phyloP scores from a whole-genome alignment of 2,888 invertebrate species.

The Thelaira solivaga region DNA sequence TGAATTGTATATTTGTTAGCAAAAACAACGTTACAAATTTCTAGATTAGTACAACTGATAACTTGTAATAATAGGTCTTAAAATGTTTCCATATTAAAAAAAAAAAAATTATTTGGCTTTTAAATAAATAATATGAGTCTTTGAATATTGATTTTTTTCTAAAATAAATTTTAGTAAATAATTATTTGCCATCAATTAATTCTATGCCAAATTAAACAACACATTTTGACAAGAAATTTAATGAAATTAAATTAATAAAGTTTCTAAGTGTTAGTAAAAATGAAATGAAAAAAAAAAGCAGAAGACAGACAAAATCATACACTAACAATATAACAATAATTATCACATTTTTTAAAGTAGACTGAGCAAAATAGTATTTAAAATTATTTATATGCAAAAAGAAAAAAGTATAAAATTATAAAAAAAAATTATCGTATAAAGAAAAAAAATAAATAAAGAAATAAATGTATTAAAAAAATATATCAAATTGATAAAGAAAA shows the following conservation, averaged over 20 bases:
- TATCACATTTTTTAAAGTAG: slow-evolving; percentile 67
- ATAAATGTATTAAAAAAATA: slow-evolving; percentile 48
- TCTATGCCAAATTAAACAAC: not conserved
- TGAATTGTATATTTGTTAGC: too few species aligned
- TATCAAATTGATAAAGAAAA: slow-evolving; percentile 16
- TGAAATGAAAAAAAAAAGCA: not conserved
- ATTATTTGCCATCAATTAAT: not conserved
- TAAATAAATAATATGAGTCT: slow-evolving; percentile 13
- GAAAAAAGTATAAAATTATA: slow-evolving; percentile 8
- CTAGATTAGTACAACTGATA: too few species aligned
- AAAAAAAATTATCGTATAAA: slow-evolving; percentile 4
- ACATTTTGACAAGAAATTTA: not conserved
- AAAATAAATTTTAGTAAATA: not conserved
- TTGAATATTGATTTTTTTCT: not conserved
- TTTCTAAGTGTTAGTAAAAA: slow-evolving; percentile 50
- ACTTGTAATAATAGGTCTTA: too few species aligned
- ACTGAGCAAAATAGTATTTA: slow-evolving; percentile 72
- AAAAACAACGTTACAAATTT: too few species aligned
- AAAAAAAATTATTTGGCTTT: slow-evolving; percentile 9
- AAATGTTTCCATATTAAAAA: not conserved
- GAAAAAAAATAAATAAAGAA: not conserved
- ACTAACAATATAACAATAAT: slow-evolving; percentile 28
- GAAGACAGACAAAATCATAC: not conserved
- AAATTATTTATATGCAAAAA: slow-evolving; percentile 58
- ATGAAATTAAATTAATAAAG: not conserved